Percentiles rank a stretch among this genome's conserved stretches.
Evolutionary conservation across 2,888 invertebrate genomes (phyloP).

Genomic region (Drosophila stalkeri): DNA sequence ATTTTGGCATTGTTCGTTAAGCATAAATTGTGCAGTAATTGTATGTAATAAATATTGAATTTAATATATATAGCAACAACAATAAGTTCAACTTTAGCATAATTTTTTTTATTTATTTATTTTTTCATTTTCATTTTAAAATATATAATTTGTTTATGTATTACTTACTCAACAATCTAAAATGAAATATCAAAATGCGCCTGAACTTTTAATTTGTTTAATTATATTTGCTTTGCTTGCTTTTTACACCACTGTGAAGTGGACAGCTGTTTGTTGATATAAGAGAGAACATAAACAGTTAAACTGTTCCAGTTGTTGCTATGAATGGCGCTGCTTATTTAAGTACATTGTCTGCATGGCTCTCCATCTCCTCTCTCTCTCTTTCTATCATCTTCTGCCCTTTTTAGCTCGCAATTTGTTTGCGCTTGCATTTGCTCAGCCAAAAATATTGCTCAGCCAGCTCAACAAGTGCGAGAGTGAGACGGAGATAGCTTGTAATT

Average conservation of each 20-base stretch:
- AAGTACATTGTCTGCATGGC: constrained; percentile 2
- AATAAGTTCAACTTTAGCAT: not conserved
- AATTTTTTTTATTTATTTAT: no score
- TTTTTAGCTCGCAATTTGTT: not conserved
- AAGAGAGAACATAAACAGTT: constrained; percentile 2
- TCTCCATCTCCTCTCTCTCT: no score
- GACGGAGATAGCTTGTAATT: not conserved
- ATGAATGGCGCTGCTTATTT: constrained; percentile 11
- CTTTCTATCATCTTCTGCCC: not conserved
- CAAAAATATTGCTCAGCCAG: not conserved
- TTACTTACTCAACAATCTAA: no score
- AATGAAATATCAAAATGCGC: not conserved
- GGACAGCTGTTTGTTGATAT: not conserved
- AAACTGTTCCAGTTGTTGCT: constrained; percentile 10
- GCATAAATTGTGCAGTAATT: not conserved
- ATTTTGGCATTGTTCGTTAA: not conserved
- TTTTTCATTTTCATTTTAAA: no score
- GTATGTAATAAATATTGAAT: no score
- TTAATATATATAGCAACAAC: no score
- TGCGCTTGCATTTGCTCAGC: not conserved
- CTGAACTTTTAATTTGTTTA: not conserved
- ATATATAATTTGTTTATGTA: not conserved
- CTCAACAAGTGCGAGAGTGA: not conserved
- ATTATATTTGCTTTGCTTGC: not conserved
- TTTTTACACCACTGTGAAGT: not conserved